Evolutionary conservation across 2,888 invertebrate genomes (phyloP).

Genomic region (Mesochorus sp.): DNA sequence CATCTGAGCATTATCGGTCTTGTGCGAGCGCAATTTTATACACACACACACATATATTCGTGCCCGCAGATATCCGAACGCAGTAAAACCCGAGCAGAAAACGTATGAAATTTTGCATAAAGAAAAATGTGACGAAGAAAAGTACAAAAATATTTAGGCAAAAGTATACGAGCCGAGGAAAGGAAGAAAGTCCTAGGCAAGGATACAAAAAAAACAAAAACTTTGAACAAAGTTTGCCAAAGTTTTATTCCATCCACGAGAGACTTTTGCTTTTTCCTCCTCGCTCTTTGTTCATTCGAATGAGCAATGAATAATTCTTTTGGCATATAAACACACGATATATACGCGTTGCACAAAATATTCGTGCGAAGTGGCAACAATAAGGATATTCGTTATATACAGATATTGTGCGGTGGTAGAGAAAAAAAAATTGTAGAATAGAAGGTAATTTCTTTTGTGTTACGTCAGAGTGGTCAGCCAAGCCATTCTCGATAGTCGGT

Average conservation of each 20-base stretch:
- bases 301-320: too few relatives aligned
- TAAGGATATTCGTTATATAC: constrained; percentile 47
- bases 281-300: too few relatives aligned
- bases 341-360: background rate
- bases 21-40: constrained; percentile 37
- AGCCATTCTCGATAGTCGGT: constrained; percentile 69
- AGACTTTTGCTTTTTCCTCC: too few relatives aligned
- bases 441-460: constrained; percentile 77
- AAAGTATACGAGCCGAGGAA: background rate
- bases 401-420: constrained; percentile 62
- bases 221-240: background rate
- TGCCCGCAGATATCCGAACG: too few relatives aligned
- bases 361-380: constrained; percentile 4
- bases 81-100: too few relatives aligned
- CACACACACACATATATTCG: too few relatives aligned
- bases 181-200: background rate
- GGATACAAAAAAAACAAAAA: background rate
- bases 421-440: constrained; percentile 9
- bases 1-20: constrained; percentile 16
- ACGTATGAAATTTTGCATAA: too few relatives aligned
- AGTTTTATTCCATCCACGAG: background rate
- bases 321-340: too few relatives aligned
- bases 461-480: constrained; percentile 80
- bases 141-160: constrained; percentile 4
- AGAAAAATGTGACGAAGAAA: too few relatives aligned